Evolutionary conservation across 2,888 invertebrate species (phyloP), one percentile per base, ranked within the genome.

Genomic region (Dione juno): DNA sequence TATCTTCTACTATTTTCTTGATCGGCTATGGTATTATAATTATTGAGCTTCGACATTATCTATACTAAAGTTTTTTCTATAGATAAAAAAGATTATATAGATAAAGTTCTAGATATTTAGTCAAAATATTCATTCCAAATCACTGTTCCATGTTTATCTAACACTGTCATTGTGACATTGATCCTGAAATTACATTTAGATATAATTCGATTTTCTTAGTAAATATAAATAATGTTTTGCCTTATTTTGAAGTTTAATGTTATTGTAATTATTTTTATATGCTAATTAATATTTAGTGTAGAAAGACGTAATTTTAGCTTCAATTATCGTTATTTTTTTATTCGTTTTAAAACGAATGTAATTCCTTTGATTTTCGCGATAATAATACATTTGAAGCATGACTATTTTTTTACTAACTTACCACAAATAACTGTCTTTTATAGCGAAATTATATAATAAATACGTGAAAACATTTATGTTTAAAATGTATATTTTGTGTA

Each of bases 161-260:
- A 28, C 28, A 28, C n/a, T 14, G 9, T 37, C 9, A n/a, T 16
- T 37, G 16, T 57, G 37, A 37, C n/a, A 43, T 40, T 40, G 21
- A 50, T 14, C n/a, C 37, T 40, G 57, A 16, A 9, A 16, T 37
- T 53, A 35, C n/a, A 54, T n/a, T 1, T 61, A 43, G 11, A 52
- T 9, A 14, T 41, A 59, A 16, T 16, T 41, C 40, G 11, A 50
- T 59, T 41, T 64, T 57, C 48, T 28, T 67, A 70, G 57, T 73
- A 75, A 80, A 77, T 72, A 78, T 75, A 78, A 77, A 78, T 75
- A 78, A 77, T 81, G 80, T 81, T 79, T 84, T 84, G 87, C 83
- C 88, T 88, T 88, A 89, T 88, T 84, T 86, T 84, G 84, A 89
- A 88, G 88, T 88, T 84, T 82, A 82, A 78, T 70, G 75, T 75